These are phyloP conservation scores for Microcebus murinus DNA, from an alignment of 2,113 vertebrate species.

Conservation along the genomic window DNA sequence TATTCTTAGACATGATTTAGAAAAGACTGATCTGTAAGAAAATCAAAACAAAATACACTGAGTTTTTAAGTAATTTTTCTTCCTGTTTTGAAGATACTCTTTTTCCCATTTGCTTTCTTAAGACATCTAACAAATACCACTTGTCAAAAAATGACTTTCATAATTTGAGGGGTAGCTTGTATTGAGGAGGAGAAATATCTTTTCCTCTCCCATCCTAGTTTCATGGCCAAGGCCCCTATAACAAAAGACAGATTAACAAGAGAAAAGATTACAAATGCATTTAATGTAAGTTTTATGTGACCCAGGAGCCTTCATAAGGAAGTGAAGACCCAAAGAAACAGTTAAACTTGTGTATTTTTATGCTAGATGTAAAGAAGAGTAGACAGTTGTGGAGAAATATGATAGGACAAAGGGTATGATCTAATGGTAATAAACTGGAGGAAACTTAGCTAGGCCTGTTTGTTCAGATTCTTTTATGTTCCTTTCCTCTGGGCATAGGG, in stretches of 20 bases:
- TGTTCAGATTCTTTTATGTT: not conserved
- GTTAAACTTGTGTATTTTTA: no score
- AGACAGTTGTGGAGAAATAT: not conserved
- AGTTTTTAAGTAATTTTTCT: not conserved
- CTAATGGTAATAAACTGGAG: not conserved
- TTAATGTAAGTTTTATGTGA: not conserved
- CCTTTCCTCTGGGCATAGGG: not conserved
- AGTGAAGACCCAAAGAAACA: not conserved
- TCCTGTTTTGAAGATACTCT: not conserved
- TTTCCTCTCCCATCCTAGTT: not conserved
- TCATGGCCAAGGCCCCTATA: not conserved
- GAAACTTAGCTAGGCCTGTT: not conserved
- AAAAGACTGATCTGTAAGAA: not conserved
- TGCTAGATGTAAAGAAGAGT: not conserved
- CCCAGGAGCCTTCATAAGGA: not conserved
- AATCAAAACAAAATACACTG: not conserved
- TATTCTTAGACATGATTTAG: not conserved
- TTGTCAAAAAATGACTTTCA: not conserved
- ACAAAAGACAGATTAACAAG: not conserved
- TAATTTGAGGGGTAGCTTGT: not conserved
- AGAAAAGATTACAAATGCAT: not conserved
- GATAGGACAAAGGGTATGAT: not conserved
- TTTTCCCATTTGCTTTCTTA: not conserved
- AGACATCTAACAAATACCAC: not conserved
- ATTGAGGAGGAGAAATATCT: not conserved